Base-by-base conservation (phyloP, 1,140 invertebrate species). In the Ceratosolen fusciceps region DNA sequence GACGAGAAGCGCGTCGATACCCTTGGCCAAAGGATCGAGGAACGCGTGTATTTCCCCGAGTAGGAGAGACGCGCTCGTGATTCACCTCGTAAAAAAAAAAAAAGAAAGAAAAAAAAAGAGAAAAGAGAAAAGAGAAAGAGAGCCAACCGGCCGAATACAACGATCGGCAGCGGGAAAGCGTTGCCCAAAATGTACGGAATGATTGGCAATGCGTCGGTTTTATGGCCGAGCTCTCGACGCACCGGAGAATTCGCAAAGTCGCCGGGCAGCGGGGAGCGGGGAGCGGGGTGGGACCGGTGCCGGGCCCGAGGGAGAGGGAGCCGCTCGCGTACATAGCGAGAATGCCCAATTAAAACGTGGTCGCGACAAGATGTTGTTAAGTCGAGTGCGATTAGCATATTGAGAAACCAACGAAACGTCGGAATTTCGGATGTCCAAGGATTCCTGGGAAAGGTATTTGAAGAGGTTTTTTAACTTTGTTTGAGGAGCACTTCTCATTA, bases 391-490 rank as follows among this genome's bases (percentile, higher is more conserved):
- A 80, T 80, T 80, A 80, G 79, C 79, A 80, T 80, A 80, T 80
- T 77, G 74, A 65, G 74, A 80, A 77, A 76, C 75, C 65, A 37
- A 24, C 49, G 79, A 74, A 80, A 80, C 65, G 29, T 34, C 70
- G 47, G 74, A 80, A 76, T 80, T 80, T 65, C 37, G 43, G 21
- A 49, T 67, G 54, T 73, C 43, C 73, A 52, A 37, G 47, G 62
- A 74, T 76, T 76, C 74, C 74, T 80, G 79, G 79, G 79, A 80
- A 80, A 43, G 79, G 73, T 80, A 80, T 80, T 76, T 74, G 72
- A 47, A 58, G 19, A 70, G 65, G 62, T 70, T 78, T 62, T 62
- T 58, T n/a, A 62, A 60, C 76, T 68, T 56, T 80, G 65, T 70
- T 74, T 74, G 49, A 74, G 62, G 21, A 80, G 49, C 73, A 76